Evolutionary conservation across 2,113 vertebrate species (phyloP).

Genomic region (Erinaceus europaeus): DNA sequence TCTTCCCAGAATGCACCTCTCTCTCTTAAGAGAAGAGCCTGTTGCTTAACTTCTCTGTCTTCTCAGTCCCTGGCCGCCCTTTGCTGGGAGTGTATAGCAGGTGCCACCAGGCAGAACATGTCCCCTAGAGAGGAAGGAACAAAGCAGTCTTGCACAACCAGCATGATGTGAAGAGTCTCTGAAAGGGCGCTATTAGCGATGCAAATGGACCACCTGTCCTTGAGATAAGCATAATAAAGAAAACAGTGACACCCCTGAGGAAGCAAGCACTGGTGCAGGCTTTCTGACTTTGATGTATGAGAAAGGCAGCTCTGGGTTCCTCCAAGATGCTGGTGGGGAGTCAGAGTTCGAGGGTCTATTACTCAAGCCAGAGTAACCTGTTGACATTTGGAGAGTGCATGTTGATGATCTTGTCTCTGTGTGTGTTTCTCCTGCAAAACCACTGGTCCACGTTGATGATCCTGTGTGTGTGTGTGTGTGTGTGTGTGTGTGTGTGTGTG

Average conservation of each 20-base stretch:
- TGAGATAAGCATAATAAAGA: slow-evolving; percentile 58
- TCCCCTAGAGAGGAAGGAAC: background rate
- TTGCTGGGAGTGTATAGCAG: background rate
- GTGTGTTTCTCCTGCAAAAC: too few species aligned
- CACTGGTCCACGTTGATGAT: too few species aligned
- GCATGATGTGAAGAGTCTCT: slow-evolving; percentile 18
- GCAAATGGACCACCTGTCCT: slow-evolving; percentile 14
- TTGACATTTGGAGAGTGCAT: background rate
- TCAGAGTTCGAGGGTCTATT: background rate
- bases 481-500: background rate
- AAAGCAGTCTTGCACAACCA: background rate
- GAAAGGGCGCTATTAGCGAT: slow-evolving; percentile 34
- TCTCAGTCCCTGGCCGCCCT: background rate
- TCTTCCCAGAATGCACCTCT: background rate
- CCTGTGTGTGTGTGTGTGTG: background rate
- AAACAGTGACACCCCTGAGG: slow-evolving; percentile 48
- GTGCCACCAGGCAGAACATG: background rate
- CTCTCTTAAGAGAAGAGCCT: background rate
- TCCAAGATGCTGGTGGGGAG: background rate
- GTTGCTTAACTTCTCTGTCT: background rate
- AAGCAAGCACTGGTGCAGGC: slow-evolving; percentile 48
- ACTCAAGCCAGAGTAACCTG: background rate
- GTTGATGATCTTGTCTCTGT: background rate
- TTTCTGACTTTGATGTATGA: slow-evolving; percentile 47
- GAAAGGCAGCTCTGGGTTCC: background rate